These are phyloP conservation scores for Nemoura dubitans DNA, from an alignment of 2,888 invertebrate genomes.

Conservation along the genomic window DNA sequence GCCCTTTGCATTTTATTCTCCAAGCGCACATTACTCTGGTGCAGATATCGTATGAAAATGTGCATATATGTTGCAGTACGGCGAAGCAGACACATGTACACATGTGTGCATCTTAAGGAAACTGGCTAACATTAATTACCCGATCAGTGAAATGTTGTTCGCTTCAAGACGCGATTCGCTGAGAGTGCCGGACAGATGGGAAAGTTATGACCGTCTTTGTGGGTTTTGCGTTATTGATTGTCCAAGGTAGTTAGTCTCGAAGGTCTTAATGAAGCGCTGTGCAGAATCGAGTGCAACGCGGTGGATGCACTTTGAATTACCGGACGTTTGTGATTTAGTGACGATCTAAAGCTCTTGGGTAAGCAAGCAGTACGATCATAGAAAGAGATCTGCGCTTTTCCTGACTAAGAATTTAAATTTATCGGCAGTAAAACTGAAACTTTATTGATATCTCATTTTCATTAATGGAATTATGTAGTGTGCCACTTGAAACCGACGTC, in stretches of 20 bases:
- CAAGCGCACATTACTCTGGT: background rate
- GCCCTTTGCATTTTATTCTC: background rate
- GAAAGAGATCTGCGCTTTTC: background rate
- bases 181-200: background rate
- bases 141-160: background rate
- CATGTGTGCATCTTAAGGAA: background rate
- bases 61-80: background rate
- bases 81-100: background rate
- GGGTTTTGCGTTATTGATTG: background rate
- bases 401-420: background rate
- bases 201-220: constrained; percentile 7
- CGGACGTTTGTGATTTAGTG: background rate
- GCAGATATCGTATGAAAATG: background rate
- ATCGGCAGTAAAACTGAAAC: background rate
- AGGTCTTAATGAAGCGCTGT: background rate
- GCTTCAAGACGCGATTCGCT: background rate
- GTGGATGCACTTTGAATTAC: background rate
- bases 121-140: background rate
- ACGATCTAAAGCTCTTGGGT: background rate
- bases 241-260: background rate
- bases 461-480: no score
- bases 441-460: no score
- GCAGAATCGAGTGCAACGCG: background rate
- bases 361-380: no score
- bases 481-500: no score